Base-by-base conservation (phyloP, 1,140 invertebrate species). In the Teleogryllus occipitalis region DNA sequence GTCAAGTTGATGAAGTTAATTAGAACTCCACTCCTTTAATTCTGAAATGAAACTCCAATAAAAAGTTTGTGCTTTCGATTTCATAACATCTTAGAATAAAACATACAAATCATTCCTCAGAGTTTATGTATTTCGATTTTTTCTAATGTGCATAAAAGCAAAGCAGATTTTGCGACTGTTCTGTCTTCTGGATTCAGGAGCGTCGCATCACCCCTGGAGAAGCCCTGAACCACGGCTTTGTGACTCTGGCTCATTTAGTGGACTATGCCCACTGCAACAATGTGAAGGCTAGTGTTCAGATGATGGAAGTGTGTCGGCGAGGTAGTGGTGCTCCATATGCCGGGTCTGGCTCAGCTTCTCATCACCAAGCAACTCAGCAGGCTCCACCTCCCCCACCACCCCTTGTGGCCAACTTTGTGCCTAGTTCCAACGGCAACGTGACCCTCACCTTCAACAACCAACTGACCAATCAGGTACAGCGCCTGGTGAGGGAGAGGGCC, bases 211-310 rank as follows among this genome's bases (percentile, higher is more conserved):
- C 95, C 75, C 98, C 98, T 0, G 95, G 95, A 14, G 96, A 98
- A 87, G 97, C 97, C 8, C 86, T 99, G 80, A 97, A 97, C 86
- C 97, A 99, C 87, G 92, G 94, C 18, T 99, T 99, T 87, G 96
- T 98, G 8, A 95, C 94, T 18, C 88, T 99, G 79, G 93, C 94
- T 6, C 97, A 99, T 87, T 89, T 99, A 47, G 93, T 97, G 7
- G 97, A 99, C 86, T 99, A 98, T 86, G 95, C 96, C 0, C 96
- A 98, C 86, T 98, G 96, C 86, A 96, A 97, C 86, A 98, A 97
- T 87, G 96, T 97, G 1, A 97, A 97, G 87, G 94, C 95, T 7
- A 96, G 95, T 81, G 95, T 97, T 27, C 95, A 97, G 86, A 97
- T 97, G 96, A 98, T 97, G 96, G 96, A 97, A 89, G 94, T 97